Conservation (phyloP, 2,113 vertebrate species). For the Pomatostomus ruficeps region DNA sequence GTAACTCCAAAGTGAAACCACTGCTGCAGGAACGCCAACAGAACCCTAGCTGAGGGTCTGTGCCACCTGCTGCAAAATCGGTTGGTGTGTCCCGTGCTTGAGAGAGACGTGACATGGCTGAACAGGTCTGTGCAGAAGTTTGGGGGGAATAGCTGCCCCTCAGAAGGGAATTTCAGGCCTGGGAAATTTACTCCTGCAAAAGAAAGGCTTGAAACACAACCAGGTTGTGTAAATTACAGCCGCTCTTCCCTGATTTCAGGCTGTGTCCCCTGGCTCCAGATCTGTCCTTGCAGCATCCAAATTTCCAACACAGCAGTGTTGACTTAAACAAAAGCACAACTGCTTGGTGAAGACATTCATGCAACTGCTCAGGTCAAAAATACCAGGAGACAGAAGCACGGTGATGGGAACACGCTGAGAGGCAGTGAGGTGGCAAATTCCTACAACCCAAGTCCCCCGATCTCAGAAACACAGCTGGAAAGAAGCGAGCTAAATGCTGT, state of each 20-base stretch:
- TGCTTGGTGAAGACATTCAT: background rate
- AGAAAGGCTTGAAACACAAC: background rate
- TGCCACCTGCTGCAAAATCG: accelerated
- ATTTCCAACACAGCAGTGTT: background rate
- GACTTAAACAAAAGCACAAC: background rate
- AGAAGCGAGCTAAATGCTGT: background rate
- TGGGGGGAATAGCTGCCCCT: background rate
- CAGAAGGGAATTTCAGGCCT: background rate
- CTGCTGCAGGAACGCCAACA: background rate
- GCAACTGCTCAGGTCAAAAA: background rate
- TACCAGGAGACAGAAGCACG: background rate
- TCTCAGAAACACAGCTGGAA: background rate
- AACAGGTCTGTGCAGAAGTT: background rate
- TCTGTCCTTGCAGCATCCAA: background rate
- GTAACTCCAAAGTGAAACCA: background rate
- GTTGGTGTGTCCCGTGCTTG: background rate
- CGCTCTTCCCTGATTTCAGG: background rate
- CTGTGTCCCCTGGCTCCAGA: background rate
- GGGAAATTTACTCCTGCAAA: background rate
- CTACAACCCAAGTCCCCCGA: accelerated
- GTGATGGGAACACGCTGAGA: background rate
- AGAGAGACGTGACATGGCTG: accelerated
- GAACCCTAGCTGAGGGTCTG: background rate
- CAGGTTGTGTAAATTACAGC: background rate
- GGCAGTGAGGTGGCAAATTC: background rate